Evolutionary conservation across 1,140 invertebrate species (phyloP), one percentile per base, ranked within the genome.

Genomic region (Branchinecta lindahli): DNA sequence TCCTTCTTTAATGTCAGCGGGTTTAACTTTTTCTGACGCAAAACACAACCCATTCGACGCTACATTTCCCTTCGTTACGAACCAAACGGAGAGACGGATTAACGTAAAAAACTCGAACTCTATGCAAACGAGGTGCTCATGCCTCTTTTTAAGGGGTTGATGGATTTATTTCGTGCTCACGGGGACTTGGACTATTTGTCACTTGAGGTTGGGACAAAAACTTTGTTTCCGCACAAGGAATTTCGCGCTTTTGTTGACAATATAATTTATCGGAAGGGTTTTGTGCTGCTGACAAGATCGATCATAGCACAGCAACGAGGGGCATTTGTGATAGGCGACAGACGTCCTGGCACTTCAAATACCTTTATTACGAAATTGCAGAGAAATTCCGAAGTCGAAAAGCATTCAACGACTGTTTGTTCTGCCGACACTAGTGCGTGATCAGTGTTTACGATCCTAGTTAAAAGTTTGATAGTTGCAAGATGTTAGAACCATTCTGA

Each of bases 241-340:
- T 61, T 1, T 61, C 52, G 52, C 52, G 52, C 52, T 61, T 61
- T 61, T 6, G 52, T 61, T 61, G 52, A 61, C 52, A 61, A 61
- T 61, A 61, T 61, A 61, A 61, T 61, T 61, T 61, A 61, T 61
- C 18, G 52, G 52, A 20, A 61, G 52, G 52, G 52, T 61, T 61
- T 61, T 61, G 52, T 61, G 52, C 18, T 61, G 52, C 52, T 61
- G 52, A 61, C 52, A 61, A 61, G 52, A 61, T 12, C 18, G 6
- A 61, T 61, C 52, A 20, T 33, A 33, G 33, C 33, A 33, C 33
- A 33, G 2, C 33, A 33, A 33, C 33, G 33, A 33, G 33, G 5
- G 33, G 33, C 5, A 33, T 33, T 33, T 33, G 33, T 33, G 33
- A 33, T 33, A 5, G 33, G 33, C 33, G 33, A 33, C 33, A 33